These are phyloP conservation scores for Parnassius glacialis DNA, from an alignment of 2,888 invertebrate genomes.

Conservation along the genomic window DNA sequence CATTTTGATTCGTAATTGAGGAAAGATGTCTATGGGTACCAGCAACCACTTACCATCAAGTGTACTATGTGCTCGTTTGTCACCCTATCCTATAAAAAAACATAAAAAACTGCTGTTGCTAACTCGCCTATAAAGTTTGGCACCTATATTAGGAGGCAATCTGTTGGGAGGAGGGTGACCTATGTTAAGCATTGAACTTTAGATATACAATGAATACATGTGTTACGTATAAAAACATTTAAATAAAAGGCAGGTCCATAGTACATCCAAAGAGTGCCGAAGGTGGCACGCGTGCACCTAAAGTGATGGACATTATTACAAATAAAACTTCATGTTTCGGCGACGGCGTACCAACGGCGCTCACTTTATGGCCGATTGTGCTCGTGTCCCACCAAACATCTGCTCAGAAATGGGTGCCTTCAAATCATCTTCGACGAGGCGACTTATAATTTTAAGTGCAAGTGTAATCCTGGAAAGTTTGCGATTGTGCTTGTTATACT, in stretches of 20 bases:
- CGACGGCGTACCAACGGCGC: slow-evolving; percentile 23
- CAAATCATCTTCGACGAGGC: slow-evolving; percentile 17
- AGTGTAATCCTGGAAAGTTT: slow-evolving; percentile 28
- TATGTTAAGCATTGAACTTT: no score
- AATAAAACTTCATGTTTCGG: slow-evolving; percentile 32
- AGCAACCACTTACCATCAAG: no score
- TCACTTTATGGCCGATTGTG: slow-evolving; percentile 25
- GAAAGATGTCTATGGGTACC: no score
- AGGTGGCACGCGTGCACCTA: slow-evolving; percentile 21
- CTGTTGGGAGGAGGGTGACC: no score
- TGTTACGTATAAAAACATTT: no score
- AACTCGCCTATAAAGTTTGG: no score
- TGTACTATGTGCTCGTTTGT: no score
- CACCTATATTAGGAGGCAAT: no score
- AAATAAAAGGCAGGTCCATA: slow-evolving; percentile 6
- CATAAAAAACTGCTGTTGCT: no score
- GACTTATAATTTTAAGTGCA: slow-evolving; percentile 28
- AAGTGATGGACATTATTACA: slow-evolving; percentile 29
- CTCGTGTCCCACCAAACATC: slow-evolving; percentile 21
- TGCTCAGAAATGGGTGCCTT: slow-evolving; percentile 29
- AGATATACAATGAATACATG: no score
- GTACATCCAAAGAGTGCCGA: slow-evolving; percentile 6
- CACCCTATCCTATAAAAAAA: no score
- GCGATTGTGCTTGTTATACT: slow-evolving; percentile 16
- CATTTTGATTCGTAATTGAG: no score